Conservation (phyloP, 2,113 vertebrate genomes). For the Hippocampus zosterae region DNA sequence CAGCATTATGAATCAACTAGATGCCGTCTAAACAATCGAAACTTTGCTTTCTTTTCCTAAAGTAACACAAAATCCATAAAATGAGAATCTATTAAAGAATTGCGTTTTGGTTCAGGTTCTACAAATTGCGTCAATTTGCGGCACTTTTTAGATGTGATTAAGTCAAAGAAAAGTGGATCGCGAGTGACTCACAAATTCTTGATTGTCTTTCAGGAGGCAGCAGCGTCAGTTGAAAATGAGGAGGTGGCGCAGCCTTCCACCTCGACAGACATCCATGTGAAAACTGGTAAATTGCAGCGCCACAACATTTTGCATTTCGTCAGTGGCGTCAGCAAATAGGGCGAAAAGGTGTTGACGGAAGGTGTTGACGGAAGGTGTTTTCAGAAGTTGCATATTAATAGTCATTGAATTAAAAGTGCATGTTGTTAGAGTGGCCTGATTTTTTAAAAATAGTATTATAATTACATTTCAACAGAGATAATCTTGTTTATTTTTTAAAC, state of each 20-base stretch:
- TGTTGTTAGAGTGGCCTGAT: too few species aligned
- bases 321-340: not conserved
- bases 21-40: not conserved
- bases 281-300: constrained; percentile 25
- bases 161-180: not conserved
- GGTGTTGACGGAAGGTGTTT: not conserved
- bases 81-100: not conserved
- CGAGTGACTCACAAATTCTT: not conserved
- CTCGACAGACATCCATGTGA: constrained; percentile 24
- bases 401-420: not conserved
- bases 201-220: constrained; percentile 18
- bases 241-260: constrained; percentile 45
- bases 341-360: not conserved
- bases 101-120: not conserved
- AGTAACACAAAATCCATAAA: not conserved
- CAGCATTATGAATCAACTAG: not conserved
- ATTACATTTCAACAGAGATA: too few species aligned
- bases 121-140: not conserved
- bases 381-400: too few species aligned
- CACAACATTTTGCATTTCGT: not conserved
- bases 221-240: not conserved
- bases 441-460: too few species aligned
- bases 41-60: not conserved
- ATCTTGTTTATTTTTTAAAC: too few species aligned
- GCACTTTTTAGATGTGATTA: too few species aligned